Evolutionary conservation across 2,797 vertebrate species (phyloP).

Genomic region (Manis pentadactyla): DNA sequence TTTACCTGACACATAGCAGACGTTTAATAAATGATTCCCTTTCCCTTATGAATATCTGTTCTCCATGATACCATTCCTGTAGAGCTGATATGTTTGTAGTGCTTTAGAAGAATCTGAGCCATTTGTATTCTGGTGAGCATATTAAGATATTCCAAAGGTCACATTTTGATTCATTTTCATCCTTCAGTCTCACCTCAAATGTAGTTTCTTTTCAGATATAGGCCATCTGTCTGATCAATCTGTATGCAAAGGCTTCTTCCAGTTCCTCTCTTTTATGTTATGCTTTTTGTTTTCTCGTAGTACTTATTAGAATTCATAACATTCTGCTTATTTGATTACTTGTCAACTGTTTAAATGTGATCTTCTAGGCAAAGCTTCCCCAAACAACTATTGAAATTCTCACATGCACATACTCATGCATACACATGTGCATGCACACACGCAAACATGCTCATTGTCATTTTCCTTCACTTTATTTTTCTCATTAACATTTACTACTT

Average conservation of each 20-base stretch:
- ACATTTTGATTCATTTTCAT: background rate
- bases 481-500: slow-evolving; percentile 18
- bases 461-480: slow-evolving; percentile 17
- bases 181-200: background rate
- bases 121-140: background rate
- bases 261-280: background rate
- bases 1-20: background rate
- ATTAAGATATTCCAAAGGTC: slow-evolving; percentile 13
- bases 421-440: background rate
- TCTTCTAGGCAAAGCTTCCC: background rate
- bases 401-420: no score
- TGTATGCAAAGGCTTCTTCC: background rate
- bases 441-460: background rate
- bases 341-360: slow-evolving; percentile 10
- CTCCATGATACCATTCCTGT: background rate
- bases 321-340: slow-evolving; percentile 14
- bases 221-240: background rate
- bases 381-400: background rate
- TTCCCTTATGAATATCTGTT: background rate
- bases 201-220: background rate
- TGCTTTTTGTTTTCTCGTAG: background rate
- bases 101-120: background rate
- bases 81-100: background rate
- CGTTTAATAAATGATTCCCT: background rate
- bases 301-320: background rate